Conservation (phyloP, 2,888 invertebrate genomes). For the Pristionchus arcanus region DNA sequence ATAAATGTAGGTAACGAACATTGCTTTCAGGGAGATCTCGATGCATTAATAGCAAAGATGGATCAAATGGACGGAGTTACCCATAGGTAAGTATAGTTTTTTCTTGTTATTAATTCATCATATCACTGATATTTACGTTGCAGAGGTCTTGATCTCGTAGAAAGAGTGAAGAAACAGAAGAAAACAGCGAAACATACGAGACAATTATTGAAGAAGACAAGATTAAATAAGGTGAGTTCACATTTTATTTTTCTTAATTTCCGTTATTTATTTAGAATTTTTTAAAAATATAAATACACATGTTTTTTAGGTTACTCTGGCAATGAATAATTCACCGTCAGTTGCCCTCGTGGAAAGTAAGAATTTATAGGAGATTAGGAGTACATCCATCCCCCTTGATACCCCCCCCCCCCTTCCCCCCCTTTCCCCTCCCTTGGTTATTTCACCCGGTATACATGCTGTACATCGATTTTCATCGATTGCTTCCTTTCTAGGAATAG, state of each 20-base stretch:
- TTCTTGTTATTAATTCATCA: background rate
- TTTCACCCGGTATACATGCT: background rate
- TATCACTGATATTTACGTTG: conserved; percentile 58
- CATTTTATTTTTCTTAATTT: background rate
- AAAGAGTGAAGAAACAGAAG: conserved; percentile 78
- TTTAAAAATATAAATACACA: background rate
- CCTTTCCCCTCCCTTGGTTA: background rate
- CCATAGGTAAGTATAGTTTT: background rate
- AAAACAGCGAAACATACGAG: conserved; percentile 75
- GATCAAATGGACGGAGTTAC: conserved; percentile 72
- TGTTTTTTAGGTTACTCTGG: conserved; percentile 17
- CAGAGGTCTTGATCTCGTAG: conserved; percentile 76
- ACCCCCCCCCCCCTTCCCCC: background rate
- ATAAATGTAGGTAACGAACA: background rate
- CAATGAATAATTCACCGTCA: conserved; percentile 2
- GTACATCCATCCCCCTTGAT: too few relatives aligned
- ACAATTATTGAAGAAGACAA: conserved; percentile 73
- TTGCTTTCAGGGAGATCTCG: conserved; percentile 67
- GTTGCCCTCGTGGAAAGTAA: conserved; percentile 48
- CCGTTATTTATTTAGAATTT: background rate
- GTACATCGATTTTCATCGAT: conserved; percentile 40
- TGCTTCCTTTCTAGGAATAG: conserved; percentile 28
- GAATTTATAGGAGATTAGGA: conserved; percentile 18
- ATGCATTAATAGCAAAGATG: conserved; percentile 76
- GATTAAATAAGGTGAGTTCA: conserved; percentile 64